Conservation (phyloP, 2,888 invertebrate species). For the Pollenia angustigena region DNA sequence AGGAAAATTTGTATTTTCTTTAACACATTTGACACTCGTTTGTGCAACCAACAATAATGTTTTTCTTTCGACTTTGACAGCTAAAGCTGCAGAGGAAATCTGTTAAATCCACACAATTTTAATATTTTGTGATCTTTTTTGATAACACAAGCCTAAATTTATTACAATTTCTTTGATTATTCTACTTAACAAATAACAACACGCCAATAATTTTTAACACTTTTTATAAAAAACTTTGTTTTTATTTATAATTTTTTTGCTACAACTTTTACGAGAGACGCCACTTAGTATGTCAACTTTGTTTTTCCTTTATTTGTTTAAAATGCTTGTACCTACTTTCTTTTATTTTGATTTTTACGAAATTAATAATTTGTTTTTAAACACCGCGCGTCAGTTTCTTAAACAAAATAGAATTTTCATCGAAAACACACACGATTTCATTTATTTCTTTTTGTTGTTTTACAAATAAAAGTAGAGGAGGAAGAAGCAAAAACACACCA, state of each 20-base stretch:
- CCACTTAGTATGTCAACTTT: constrained; percentile 16
- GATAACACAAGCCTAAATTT: background rate
- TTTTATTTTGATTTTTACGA: background rate
- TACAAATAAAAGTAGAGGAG: constrained; percentile 26
- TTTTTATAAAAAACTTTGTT: constrained; percentile 22
- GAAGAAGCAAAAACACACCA: constrained; percentile 20
- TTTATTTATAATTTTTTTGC: constrained; percentile 16
- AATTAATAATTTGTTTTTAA: constrained; percentile 25
- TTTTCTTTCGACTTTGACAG: constrained; percentile 13
- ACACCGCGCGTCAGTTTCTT: constrained; percentile 48
- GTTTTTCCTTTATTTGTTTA: constrained; percentile 21
- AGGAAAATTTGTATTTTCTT: constrained; percentile 15
- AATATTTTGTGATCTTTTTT: background rate
- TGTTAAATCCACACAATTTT: background rate
- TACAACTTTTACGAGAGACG: constrained; percentile 39
- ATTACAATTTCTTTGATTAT: background rate
- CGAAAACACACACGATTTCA: constrained; percentile 19
- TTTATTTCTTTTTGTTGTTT: background rate
- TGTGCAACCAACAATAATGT: background rate
- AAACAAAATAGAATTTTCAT: constrained; percentile 47
- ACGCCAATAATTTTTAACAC: constrained; percentile 38
- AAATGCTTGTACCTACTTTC: constrained; percentile 11
- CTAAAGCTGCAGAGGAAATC: constrained; percentile 24
- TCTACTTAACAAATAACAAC: background rate
- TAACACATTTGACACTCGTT: constrained; percentile 18